Base-by-base conservation (phyloP, 2,797 vertebrate species). In the Lycodopsis pacificus region DNA sequence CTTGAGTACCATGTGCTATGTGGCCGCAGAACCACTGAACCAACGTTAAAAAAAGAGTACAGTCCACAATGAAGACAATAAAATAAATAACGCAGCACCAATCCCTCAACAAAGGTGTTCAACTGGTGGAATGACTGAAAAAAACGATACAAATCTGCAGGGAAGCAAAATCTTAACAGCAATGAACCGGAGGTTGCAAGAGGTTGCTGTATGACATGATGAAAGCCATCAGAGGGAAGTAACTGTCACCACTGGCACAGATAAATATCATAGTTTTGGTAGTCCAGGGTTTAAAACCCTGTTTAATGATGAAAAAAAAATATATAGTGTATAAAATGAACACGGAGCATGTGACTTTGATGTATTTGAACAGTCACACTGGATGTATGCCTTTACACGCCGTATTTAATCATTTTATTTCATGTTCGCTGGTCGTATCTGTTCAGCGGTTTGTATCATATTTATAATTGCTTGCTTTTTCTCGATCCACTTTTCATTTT, bases 1-100 rank as follows among this genome's bases (percentile, higher is more conserved):
- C 4, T 32, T 48, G n/a, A 38, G 19, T 6, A 34, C 27, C 59
- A n/a, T 38, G 12, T 11, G 34, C 8, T 27, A 22, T 40, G 36
- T 80, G 40, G n/a, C 71, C 58, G 15, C n/a, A 42, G 57, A 38
- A 49, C 56, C 19, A 67, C 2, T 73, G 51, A 42, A 54, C 63
- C 5, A 64, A 22, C 44, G 15, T 54, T 48, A 11, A 64, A 22
- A 22, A 32, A 58, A 48, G 11, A 44, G 15, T 27, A n/a, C n/a
- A 4, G 30, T 8, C 12, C 19, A 54, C 22, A 48, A 46, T 4
- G n/a, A 5, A 59, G 30, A 56, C 14, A 54, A 61, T 7, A 20
- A 17, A 82, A 64, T 2, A 44, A 51, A 38, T 51, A 13, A 36
- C 38, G 58, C 22, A 46, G 49, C 30, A 62, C 3, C 22, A 22